A percentile compares a stretch with the other conserved stretches of the same genome.
phyloP scores from a whole-genome alignment of 2,797 vertebrate species.

The Heterohyrax brucei region DNA sequence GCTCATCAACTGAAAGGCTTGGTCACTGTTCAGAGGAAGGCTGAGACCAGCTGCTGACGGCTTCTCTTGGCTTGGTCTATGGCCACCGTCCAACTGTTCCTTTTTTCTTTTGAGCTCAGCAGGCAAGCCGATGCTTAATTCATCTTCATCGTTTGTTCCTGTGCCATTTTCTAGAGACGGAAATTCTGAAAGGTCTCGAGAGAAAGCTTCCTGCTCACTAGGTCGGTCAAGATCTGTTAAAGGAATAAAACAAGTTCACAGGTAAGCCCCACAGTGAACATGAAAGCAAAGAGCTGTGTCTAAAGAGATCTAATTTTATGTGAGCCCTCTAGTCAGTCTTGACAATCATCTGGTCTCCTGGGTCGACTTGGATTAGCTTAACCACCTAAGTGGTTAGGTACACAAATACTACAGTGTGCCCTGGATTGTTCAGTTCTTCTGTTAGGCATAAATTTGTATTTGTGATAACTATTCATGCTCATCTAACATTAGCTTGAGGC shows the following conservation, averaged over 20 bases:
- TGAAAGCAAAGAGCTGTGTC: slow-evolving; percentile 22
- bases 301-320: background rate
- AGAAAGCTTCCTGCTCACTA: slow-evolving; percentile 94
- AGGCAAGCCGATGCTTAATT: slow-evolving; percentile 94
- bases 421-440: background rate
- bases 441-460: background rate
- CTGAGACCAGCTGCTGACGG: slow-evolving; percentile 87
- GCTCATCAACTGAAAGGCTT: slow-evolving; percentile 93
- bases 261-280: background rate
- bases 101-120: slow-evolving; percentile 84
- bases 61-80: slow-evolving; percentile 81
- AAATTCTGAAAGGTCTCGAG: slow-evolving; percentile 95
- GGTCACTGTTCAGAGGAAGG: slow-evolving; percentile 89
- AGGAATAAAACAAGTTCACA: slow-evolving; percentile 63
- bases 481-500: background rate
- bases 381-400: background rate
- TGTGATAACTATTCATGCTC: background rate
- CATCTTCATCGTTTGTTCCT: slow-evolving; percentile 95
- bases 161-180: slow-evolving; percentile 96
- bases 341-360: background rate
- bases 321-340: background rate
- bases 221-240: slow-evolving; percentile 95
- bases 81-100: slow-evolving; percentile 79
- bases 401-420: background rate
- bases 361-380: background rate